Base-by-base conservation (phyloP, 2,113 vertebrate species). In the Megaleporinus macrocephalus region DNA sequence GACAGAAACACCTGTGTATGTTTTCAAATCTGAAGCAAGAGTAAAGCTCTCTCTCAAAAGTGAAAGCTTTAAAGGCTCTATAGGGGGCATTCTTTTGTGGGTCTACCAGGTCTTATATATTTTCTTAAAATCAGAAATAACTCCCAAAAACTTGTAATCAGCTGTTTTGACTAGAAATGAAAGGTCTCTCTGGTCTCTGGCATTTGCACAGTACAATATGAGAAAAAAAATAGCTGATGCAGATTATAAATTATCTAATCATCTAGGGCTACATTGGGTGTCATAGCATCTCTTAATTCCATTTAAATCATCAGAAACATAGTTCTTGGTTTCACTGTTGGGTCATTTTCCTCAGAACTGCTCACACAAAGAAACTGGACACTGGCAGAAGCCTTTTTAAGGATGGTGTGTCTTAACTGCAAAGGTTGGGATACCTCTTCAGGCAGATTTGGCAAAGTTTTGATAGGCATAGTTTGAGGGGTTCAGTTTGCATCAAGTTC, bases 321-420 rank as follows among this genome's bases (percentile, higher is more conserved):
- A 61, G 10, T 61, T 61, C 24, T 61, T 26, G 24, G 24, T 61
- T 24, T 61, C 87, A 89, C 85, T 86, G 88, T 87, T 89, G 76
- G 87, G 83, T 84, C 78, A 90, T 84, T 89, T 90, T 88, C 89
- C 86, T 89, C 89, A 92, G 88, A 93, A 90, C 84, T 91, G 89
- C 86, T 88, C 68, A 75, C 88, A 83, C 83, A 88, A 90, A 89
- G 87, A 80, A 89, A 85, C 62, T 70, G 57, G 44, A n/a, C 71
- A 72, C 73, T 79, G 73, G 18, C 27, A 73, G 65, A 81, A 81
- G 85, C 85, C 86, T 5, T 89, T 80, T 4, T n/a, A 3, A 44
- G 20, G 24, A 1, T 36, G 66, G 36, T 44, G 33, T 62, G 77
- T 36, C 29, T 16, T 9, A 44, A 71, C 29, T 1, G 49, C 47